Evolutionary conservation across 2,888 invertebrate species (phyloP).

Genomic region (Acanthoscelides obtectus): DNA sequence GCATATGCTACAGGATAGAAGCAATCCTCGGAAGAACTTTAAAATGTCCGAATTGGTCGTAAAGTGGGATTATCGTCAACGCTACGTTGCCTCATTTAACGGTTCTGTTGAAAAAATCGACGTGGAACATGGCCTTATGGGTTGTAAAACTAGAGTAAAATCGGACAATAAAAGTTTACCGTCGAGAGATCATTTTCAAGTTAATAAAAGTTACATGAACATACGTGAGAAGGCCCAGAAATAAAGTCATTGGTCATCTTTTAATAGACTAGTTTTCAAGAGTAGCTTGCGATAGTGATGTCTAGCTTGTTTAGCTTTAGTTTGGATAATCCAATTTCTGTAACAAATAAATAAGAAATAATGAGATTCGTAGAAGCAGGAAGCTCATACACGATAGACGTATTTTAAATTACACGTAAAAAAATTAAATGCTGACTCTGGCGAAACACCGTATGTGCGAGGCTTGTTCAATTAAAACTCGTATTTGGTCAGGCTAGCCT

Average conservation of each 20-base stretch:
- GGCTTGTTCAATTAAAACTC: too few relatives aligned
- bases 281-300: too few relatives aligned
- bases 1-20: not conserved
- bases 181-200: not conserved
- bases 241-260: not conserved
- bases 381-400: too few relatives aligned
- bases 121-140: not conserved
- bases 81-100: not conserved
- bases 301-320: too few relatives aligned
- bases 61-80: not conserved
- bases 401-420: too few relatives aligned
- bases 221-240: not conserved
- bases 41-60: not conserved
- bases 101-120: not conserved
- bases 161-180: not conserved
- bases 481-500: too few relatives aligned
- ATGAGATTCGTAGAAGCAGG: too few relatives aligned
- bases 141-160: not conserved
- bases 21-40: not conserved
- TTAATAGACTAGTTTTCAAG: too few relatives aligned
- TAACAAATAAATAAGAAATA: too few relatives aligned
- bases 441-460: too few relatives aligned
- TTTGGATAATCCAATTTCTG: too few relatives aligned
- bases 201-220: not conserved
- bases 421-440: too few relatives aligned